Conservation (phyloP, 1,140 invertebrate species). For the Megalonaias nervosa region DNA sequence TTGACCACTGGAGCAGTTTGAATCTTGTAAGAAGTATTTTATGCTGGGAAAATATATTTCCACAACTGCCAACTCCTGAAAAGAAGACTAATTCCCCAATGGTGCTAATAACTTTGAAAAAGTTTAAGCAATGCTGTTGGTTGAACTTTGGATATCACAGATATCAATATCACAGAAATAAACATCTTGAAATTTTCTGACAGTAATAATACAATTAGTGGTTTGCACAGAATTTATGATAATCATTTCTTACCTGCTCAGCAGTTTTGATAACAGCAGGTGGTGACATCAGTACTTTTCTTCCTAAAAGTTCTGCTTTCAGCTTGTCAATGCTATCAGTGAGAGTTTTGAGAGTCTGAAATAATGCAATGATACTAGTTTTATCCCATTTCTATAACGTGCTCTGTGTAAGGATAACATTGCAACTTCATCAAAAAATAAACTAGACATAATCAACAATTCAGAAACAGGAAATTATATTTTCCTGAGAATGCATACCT, state of each 20-base stretch:
- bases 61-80: too few species aligned
- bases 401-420: too few species aligned
- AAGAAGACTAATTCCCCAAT: background rate
- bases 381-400: background rate
- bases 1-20: too few species aligned
- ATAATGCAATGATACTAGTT: slow-evolving; percentile 3
- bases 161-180: background rate
- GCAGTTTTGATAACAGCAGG: slow-evolving; percentile 37
- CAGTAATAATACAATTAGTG: too few species aligned
- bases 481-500: too few species aligned
- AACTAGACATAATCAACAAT: too few species aligned
- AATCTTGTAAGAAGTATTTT: too few species aligned
- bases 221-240: background rate
- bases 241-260: slow-evolving; percentile 32
- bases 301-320: slow-evolving; percentile 76
- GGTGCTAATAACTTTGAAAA: background rate
- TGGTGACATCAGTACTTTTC: background rate
- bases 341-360: slow-evolving; percentile 81
- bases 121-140: background rate
- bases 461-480: too few species aligned
- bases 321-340: slow-evolving; percentile 85
- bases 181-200: background rate
- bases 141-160: background rate
- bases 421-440: too few species aligned
- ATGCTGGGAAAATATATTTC: too few species aligned